Percentiles rank a stretch among this genome's conserved stretches.
phyloP scores from a whole-genome alignment of 2,797 vertebrate species.

The Gallinago solitaria region DNA sequence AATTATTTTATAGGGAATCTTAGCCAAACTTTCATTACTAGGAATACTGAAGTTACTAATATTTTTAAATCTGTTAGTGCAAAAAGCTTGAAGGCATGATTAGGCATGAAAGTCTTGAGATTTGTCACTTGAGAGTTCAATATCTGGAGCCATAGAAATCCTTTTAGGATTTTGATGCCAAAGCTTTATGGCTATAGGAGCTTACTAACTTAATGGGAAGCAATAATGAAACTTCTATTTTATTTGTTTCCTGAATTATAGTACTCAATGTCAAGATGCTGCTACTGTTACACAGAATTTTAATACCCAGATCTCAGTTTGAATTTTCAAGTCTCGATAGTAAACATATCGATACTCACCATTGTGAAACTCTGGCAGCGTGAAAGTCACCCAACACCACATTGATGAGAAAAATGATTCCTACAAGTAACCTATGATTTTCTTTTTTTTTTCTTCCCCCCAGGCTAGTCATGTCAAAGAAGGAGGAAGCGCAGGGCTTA shows the following conservation, averaged over 20 bases:
- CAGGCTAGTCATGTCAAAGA: conserved; percentile 91
- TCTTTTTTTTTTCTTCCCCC: neutral
- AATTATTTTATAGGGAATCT: neutral
- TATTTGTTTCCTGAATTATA: neutral
- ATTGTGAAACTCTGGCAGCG: neutral
- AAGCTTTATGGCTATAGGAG: neutral
- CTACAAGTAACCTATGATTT: neutral
- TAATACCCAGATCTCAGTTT: neutral
- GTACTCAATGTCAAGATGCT: neutral
- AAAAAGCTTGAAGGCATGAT: neutral
- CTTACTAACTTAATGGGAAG: neutral
- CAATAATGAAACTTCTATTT: neutral
- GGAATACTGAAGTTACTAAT: neutral
- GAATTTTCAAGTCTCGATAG: neutral
- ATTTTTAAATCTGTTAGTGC: neutral
- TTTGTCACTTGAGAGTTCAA: neutral
- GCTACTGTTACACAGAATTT: neutral
- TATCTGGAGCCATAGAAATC: neutral
- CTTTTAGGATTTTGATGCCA: neutral
- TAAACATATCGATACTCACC: neutral
- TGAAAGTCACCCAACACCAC: neutral
- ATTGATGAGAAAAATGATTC: neutral
- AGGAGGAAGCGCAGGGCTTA: conserved; percentile 92
- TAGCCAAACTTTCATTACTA: neutral
- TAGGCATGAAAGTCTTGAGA: neutral